These are phyloP conservation scores for Procavia capensis DNA, from an alignment of 2,113 vertebrate species.

Conservation along the genomic window DNA sequence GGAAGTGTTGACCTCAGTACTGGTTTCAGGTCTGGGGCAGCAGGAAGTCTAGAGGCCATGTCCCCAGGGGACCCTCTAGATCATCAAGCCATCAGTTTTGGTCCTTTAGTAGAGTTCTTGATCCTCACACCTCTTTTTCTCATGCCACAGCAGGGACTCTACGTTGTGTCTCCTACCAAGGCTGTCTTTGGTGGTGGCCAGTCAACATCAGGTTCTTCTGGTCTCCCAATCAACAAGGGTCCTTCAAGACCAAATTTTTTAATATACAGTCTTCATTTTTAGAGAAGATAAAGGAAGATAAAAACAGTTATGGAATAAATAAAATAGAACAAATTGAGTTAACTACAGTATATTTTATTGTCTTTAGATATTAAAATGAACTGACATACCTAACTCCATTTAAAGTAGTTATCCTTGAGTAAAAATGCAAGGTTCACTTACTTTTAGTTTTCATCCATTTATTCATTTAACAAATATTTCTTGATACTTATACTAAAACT, in stretches of 20 bases:
- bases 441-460: constrained; percentile 13
- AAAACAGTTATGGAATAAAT: background rate
- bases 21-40: too few relatives aligned
- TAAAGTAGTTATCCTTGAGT: background rate
- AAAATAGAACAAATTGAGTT: constrained; percentile 28
- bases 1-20: too few relatives aligned
- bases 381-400: background rate
- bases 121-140: too few relatives aligned
- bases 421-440: constrained; percentile 12
- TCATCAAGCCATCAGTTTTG: too few relatives aligned
- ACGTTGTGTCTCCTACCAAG: too few relatives aligned
- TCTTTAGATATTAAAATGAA: constrained; percentile 47
- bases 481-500: background rate
- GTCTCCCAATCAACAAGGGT: too few relatives aligned
- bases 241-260: constrained; percentile 20
- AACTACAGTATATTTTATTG: constrained; percentile 27
- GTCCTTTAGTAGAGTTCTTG: too few relatives aligned
- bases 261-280: constrained; percentile 23
- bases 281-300: background rate
- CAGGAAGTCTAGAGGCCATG: too few relatives aligned
- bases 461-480: constrained; percentile 44
- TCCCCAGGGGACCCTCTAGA: too few relatives aligned
- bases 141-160: too few relatives aligned
- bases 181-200: too few relatives aligned
- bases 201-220: too few relatives aligned